A percentile compares a stretch with the other conserved stretches of the same genome.
phyloP scores from a whole-genome alignment of 2,888 invertebrate species.

The Ectemnius cavifrons region DNA sequence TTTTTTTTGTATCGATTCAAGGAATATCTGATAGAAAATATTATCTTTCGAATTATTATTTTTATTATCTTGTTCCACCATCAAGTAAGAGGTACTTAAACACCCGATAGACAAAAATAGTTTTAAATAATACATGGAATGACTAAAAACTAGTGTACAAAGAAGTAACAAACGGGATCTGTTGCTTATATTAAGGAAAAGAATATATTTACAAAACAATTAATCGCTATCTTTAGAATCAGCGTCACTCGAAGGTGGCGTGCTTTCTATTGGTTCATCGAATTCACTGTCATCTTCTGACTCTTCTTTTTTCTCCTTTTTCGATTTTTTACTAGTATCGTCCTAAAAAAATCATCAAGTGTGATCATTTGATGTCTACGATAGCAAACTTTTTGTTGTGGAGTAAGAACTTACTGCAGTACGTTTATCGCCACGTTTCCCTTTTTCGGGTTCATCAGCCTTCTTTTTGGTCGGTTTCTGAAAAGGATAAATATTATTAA shows the following conservation, averaged over 20 bases:
- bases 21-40: no score
- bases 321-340: constrained; percentile 75
- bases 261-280: constrained; percentile 80
- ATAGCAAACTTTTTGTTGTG: no score
- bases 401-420: constrained; percentile 43
- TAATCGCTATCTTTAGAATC: constrained; percentile 72
- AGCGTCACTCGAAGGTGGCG: constrained; percentile 76
- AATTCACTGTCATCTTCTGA: constrained; percentile 84
- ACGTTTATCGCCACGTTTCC: constrained; percentile 64
- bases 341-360: constrained; percentile 53
- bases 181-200: no score
- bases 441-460: constrained; percentile 60
- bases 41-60: no score
- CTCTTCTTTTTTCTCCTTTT: constrained; percentile 80
- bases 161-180: no score
- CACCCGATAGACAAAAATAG: neutral
- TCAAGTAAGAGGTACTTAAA: neutral
- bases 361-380: no score
- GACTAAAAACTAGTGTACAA: neutral
- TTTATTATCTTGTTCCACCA: no score
- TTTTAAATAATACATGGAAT: constrained; percentile 4
- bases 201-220: constrained; percentile 13
- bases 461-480: constrained; percentile 64
- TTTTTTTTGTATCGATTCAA: no score
- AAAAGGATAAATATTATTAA: constrained; percentile 1